Percentiles rank a stretch among this genome's conserved stretches.
These are phyloP conservation scores for Campoplex capitator DNA, from an alignment of 2,888 invertebrate genomes.

Conservation along the genomic window DNA sequence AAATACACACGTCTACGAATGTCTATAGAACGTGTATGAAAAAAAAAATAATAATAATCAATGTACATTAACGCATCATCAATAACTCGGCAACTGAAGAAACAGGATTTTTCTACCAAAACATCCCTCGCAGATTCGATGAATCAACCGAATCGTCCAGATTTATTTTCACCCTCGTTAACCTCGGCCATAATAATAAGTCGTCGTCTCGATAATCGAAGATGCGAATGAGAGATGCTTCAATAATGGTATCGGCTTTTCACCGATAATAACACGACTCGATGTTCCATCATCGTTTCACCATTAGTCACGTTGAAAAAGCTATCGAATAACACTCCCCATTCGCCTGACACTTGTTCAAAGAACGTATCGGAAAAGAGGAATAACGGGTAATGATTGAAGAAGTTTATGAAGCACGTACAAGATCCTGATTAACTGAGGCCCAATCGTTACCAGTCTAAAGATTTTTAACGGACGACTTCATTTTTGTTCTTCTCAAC, in stretches of 20 bases:
- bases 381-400: slow-evolving; percentile 49
- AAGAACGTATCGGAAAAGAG: slow-evolving; percentile 2
- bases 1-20: background rate
- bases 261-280: slow-evolving; percentile 44
- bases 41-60: background rate
- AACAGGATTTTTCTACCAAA: slow-evolving; percentile 19
- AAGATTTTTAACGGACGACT: slow-evolving; percentile 33
- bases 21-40: background rate
- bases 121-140: background rate
- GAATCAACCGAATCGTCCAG: slow-evolving; percentile 12
- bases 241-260: slow-evolving; percentile 21
- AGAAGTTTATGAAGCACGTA: slow-evolving; percentile 50
- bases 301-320: background rate
- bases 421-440: slow-evolving; percentile 22
- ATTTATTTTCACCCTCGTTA: slow-evolving; percentile 54
- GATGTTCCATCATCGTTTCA: background rate
- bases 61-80: slow-evolving; percentile 24
- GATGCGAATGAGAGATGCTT: slow-evolving; percentile 1
- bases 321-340: slow-evolving; percentile 47
- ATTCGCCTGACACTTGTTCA: slow-evolving; percentile 29
- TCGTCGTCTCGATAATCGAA: slow-evolving; percentile 4
- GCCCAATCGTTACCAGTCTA: slow-evolving; percentile 12
- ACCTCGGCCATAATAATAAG: background rate
- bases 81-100: slow-evolving; percentile 22
- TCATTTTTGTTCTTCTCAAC: slow-evolving; percentile 1